Percentiles rank a stretch among this genome's conserved stretches.
Conservation (phyloP, 2,797 vertebrate genomes). For the Leontocebus nigricollis region DNA sequence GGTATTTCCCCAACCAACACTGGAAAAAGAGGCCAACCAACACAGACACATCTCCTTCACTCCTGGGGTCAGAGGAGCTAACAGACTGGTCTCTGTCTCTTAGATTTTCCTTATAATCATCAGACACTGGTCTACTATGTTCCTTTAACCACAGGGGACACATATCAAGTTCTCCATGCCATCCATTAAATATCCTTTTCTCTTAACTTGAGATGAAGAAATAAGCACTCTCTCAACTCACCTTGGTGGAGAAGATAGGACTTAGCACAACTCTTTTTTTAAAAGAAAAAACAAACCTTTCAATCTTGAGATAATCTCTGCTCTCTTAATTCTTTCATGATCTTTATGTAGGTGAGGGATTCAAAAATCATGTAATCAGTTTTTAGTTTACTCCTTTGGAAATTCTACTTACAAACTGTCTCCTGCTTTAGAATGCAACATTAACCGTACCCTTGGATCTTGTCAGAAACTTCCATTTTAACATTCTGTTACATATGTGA, state of each 20-base stretch:
- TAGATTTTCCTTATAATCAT: constrained; percentile 22
- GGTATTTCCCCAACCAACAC: not conserved
- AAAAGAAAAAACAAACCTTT: not conserved
- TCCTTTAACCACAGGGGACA: not conserved
- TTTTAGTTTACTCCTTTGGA: not conserved
- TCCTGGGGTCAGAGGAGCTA: not conserved
- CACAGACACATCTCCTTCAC: constrained; percentile 1
- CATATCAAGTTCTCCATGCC: not conserved
- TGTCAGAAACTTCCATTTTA: not conserved
- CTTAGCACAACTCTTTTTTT: not conserved
- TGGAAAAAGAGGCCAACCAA: not conserved
- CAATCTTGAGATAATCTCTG: not conserved
- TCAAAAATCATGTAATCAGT: not conserved
- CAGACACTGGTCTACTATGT: not conserved
- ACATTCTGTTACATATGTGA: not conserved
- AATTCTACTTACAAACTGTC: not conserved
- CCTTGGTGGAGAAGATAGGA: not conserved
- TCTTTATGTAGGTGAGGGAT: not conserved
- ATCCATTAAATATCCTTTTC: constrained; percentile 40
- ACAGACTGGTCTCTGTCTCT: not conserved
- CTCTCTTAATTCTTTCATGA: not conserved
- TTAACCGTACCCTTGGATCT: constrained; percentile 3
- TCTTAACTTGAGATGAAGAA: constrained; percentile 33
- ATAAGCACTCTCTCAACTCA: not conserved
- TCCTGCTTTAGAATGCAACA: not conserved